Conservation (phyloP, 1,140 invertebrate species). For the Lycorma delicatula region DNA sequence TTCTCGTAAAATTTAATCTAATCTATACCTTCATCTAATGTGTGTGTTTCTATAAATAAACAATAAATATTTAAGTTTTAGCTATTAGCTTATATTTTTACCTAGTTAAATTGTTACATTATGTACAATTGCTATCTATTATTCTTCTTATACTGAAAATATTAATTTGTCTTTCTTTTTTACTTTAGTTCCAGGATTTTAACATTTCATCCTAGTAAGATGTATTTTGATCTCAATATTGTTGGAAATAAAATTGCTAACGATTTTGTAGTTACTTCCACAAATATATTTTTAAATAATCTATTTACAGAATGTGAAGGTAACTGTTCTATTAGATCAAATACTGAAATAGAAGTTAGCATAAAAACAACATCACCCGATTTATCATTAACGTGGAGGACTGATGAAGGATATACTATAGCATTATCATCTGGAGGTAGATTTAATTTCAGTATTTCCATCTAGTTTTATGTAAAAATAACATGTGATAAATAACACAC, state of each 20-base stretch:
- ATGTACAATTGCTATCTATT: too few species aligned
- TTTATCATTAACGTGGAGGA: slow-evolving; percentile 47
- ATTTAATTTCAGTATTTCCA: too few species aligned
- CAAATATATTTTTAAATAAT: slow-evolving; percentile 44
- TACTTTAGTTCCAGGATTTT: not conserved
- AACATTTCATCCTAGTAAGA: not conserved
- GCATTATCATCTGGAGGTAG: slow-evolving; percentile 46
- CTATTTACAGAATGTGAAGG: slow-evolving; percentile 45
- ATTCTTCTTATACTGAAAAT: too few species aligned
- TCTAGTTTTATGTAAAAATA: too few species aligned
- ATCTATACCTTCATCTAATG: too few species aligned
- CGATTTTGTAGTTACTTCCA: slow-evolving; percentile 30
- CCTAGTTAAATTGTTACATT: too few species aligned
- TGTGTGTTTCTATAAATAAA: too few species aligned
- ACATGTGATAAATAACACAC: too few species aligned
- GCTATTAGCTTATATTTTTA: too few species aligned
- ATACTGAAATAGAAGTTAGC: slow-evolving; percentile 44
- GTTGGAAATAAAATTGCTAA: not conserved
- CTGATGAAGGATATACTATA: slow-evolving; percentile 54
- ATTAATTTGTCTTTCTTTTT: not conserved
- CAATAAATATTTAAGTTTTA: too few species aligned
- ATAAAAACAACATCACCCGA: slow-evolving; percentile 42
- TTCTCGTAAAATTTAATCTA: too few species aligned
- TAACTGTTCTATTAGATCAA: slow-evolving; percentile 41
- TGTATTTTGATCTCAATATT: not conserved